A percentile compares a stretch with the other conserved stretches of the same genome.
Conservation (phyloP, 2,113 vertebrate genomes). For the Nothocercus nigrocapillus region DNA sequence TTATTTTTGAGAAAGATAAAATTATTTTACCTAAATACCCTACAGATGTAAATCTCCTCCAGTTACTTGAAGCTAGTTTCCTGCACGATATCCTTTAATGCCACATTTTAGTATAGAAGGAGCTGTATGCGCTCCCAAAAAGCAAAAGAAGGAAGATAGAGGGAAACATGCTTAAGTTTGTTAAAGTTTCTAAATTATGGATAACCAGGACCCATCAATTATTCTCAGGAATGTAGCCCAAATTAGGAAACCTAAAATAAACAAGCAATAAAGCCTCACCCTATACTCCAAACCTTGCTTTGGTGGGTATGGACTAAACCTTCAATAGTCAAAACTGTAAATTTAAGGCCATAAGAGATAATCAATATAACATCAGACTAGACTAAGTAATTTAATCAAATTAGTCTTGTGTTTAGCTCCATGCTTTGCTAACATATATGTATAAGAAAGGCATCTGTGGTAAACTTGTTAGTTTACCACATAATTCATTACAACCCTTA, state of each 20-base stretch:
- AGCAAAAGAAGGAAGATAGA: background rate
- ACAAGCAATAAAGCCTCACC: background rate
- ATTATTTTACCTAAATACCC: background rate
- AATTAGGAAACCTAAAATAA: background rate
- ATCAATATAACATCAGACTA: background rate
- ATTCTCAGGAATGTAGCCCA: background rate
- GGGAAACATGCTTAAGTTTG: background rate
- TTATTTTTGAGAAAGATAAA: background rate
- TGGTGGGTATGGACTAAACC: background rate
- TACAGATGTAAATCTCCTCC: background rate
- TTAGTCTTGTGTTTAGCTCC: background rate
- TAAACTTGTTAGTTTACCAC: background rate
- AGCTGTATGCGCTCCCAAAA: background rate
- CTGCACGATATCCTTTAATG: background rate
- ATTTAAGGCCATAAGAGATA: background rate
- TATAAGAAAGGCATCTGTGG: background rate
- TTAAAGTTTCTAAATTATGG: background rate
- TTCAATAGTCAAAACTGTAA: background rate
- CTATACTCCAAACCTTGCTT: fast-evolving
- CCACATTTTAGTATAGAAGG: background rate
- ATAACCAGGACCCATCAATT: background rate
- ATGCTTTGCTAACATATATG: background rate
- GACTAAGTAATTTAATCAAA: background rate
- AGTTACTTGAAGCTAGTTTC: background rate
- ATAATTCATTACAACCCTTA: background rate